Base-by-base conservation (phyloP, 2,888 invertebrate genomes). In the Bimastos eiseni region DNA sequence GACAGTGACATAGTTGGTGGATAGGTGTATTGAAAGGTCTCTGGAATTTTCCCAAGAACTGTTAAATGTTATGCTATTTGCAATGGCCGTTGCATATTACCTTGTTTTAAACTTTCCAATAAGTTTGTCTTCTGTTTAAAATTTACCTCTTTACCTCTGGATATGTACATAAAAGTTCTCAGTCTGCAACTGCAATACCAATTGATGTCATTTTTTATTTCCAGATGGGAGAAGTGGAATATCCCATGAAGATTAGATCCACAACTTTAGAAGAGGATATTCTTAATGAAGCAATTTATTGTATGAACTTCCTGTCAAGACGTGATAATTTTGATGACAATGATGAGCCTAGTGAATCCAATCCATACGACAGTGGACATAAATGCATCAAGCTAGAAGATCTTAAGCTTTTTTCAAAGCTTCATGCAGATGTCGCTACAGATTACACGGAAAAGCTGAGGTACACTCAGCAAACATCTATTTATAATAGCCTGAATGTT, bases 281-380 rank as follows among this genome's bases (percentile, higher is more conserved):
- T 30, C 89, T 89, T 41, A 38, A 89, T n/a, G 89, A 41, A 49
- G 89, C 86, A 86, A 24, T 86, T 24, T 86, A 86, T 37, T 86
- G 19, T 24, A 86, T 86, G 36, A 86, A 86, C 17, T 37, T 86
- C 86, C 37, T 86, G 34, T 36, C 36, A 19, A 86, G 86, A 24
- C 34, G 15, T 24, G 34, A 34, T 24, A 15, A 86, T 86, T 21
- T 36, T 86, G 86, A 70, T 70, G 70, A 70, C 55, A 30, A 19
- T 49, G 49, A 70, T n/a, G 70, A 70, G n/a, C 70, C 70, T n/a
- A 70, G 70, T 70, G 70, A 34, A 21, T 86, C 21, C 86, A 24
- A 34, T 24, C 86, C 86, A 33, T 19, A 36, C 17, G 86, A 34
- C 8, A 5, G 36, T 36, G 0, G 34, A 34, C 4, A 37, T 37